phyloP scores from a whole-genome alignment of 2,797 vertebrate species.

The Crocodylus rhombifer region DNA sequence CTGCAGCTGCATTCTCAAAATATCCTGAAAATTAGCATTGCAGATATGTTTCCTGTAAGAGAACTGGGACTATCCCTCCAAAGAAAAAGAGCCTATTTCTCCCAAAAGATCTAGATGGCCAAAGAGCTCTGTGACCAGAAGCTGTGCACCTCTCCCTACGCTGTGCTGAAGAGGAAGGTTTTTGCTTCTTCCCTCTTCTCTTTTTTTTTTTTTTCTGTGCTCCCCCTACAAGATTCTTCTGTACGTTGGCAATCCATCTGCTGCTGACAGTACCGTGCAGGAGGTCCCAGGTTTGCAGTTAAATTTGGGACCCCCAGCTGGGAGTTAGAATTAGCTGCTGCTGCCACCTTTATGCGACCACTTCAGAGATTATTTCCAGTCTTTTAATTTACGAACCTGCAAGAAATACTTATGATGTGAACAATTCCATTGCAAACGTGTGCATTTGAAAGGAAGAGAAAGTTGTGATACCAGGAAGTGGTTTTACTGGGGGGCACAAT shows the following conservation, averaged over 20 bases:
- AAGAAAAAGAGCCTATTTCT: not conserved
- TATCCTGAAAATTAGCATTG: not conserved
- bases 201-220: not conserved
- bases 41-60: not conserved
- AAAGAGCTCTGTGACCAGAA: not conserved
- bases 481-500: not conserved
- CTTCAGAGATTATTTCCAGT: not conserved
- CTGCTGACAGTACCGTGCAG: not conserved
- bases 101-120: not conserved
- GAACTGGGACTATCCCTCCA: not conserved
- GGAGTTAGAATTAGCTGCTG: not conserved
- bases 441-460: not conserved
- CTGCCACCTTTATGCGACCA: not conserved
- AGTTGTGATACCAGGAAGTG: not conserved
- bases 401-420: not conserved
- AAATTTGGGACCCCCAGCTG: not conserved
- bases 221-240: not conserved
- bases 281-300: not conserved
- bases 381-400: not conserved
- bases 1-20: not conserved
- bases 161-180: not conserved
- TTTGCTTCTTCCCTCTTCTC: not conserved
- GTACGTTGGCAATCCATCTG: not conserved
- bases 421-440: fast-evolving
- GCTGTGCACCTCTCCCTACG: not conserved